Evolutionary conservation across 1,140 invertebrate genomes (phyloP).

Genomic region (Drosophila murphyi): DNA sequence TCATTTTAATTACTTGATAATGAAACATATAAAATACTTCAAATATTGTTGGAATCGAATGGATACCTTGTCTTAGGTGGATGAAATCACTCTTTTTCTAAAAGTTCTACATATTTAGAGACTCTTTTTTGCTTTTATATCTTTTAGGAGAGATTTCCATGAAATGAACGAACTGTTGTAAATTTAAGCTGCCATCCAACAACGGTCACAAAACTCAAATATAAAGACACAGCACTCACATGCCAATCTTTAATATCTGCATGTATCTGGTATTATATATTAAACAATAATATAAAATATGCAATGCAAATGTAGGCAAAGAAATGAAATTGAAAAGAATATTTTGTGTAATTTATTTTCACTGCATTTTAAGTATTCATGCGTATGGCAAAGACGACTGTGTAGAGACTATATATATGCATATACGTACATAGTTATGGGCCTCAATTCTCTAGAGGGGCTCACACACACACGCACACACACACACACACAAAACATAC

Average conservation of each 20-base stretch:
- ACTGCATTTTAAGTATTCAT: constrained; percentile 72
- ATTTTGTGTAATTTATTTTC: constrained; percentile 70
- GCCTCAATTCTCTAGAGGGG: constrained; percentile 51
- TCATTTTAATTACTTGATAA: no score
- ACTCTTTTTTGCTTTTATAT: no score
- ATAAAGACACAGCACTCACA: neutral
- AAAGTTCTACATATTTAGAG: no score
- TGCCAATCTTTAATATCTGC: neutral
- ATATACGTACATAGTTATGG: constrained; percentile 34
- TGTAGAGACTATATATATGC: constrained; percentile 11
- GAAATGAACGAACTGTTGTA: no score
- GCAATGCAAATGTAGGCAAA: constrained; percentile 37
- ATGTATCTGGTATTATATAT: neutral
- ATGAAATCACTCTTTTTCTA: no score
- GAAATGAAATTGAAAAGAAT: constrained; percentile 79
- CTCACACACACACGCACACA: constrained; percentile 12
- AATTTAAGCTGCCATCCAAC: no score
- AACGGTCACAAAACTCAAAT: neutral
- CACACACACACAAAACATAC: constrained; percentile 18
- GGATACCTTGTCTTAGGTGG: no score
- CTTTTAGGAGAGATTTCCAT: no score
- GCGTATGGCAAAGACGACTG: constrained; percentile 40
- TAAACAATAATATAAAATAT: constrained; percentile 17
- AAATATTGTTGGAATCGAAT: no score
- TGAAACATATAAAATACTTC: no score